Evolutionary conservation across 2,888 invertebrate species (phyloP).

Genomic region (Pachydiplax longipennis): DNA sequence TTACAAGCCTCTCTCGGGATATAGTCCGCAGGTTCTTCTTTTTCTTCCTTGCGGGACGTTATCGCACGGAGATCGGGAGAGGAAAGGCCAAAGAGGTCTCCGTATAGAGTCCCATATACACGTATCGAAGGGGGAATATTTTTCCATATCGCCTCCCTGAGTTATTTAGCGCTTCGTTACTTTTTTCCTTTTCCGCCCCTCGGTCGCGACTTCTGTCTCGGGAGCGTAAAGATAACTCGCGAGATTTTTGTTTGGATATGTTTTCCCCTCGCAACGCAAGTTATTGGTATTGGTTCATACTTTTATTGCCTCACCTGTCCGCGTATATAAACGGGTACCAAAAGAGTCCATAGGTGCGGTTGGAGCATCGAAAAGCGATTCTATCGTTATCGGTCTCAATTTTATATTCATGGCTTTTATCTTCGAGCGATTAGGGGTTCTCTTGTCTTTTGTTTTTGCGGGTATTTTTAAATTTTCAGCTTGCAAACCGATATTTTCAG

Average conservation of each 20-base stretch:
- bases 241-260: neutral
- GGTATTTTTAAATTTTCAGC: neutral
- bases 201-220: constrained; percentile 21
- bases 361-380: neutral
- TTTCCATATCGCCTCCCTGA: neutral
- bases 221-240: constrained; percentile 19
- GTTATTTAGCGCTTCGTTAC: neutral
- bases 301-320: constrained; percentile 1
- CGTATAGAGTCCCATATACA: neutral
- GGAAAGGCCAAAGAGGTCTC: neutral
- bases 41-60: neutral
- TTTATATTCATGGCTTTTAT: neutral
- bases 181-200: neutral
- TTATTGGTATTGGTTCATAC: constrained; percentile 31
- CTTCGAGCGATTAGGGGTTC: neutral
- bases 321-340: neutral
- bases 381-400: neutral
- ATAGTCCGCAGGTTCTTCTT: neutral
- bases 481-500: neutral
- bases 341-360: neutral
- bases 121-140: neutral
- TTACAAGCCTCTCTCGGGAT: neutral
- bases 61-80: neutral
- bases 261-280: neutral
- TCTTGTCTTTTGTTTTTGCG: neutral